A percentile compares a stretch with the other conserved stretches of the same genome.
These are phyloP conservation scores for Papilio glaucus DNA, from an alignment of 1,140 invertebrate genomes.

Conservation along the genomic window DNA sequence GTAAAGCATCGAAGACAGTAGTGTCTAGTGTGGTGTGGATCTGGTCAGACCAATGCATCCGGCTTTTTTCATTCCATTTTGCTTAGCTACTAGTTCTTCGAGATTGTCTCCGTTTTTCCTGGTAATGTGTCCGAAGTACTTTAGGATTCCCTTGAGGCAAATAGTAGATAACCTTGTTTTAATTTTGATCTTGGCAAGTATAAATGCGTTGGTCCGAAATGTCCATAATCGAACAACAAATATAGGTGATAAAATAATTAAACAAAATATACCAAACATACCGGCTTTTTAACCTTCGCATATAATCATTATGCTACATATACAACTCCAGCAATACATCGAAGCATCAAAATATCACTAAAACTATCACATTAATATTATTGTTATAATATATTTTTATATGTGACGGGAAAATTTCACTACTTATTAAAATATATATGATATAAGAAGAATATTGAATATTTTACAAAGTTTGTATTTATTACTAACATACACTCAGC, in stretches of 20 bases:
- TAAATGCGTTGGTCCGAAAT: too few relatives aligned
- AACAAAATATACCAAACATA: not conserved
- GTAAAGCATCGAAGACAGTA: too few relatives aligned
- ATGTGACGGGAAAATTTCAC: conserved; percentile 44
- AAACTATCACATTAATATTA: conserved; percentile 59
- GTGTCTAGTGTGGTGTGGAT: too few relatives aligned
- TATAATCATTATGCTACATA: not conserved
- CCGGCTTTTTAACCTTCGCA: not conserved
- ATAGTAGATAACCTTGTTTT: too few relatives aligned
- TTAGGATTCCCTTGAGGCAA: too few relatives aligned
- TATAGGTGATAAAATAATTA: conserved; percentile 20
- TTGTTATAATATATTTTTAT: conserved; percentile 36
- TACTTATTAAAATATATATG: conserved; percentile 52
- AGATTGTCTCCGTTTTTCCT: too few relatives aligned
- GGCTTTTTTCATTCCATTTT: too few relatives aligned
- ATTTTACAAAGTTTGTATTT: conserved; percentile 59
- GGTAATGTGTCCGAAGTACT: too few relatives aligned
- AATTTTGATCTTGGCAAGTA: too few relatives aligned
- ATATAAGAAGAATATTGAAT: conserved; percentile 44
- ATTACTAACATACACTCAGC: conserved; percentile 72
- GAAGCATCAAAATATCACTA: conserved; percentile 66
- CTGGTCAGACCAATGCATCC: too few relatives aligned
- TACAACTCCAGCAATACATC: conserved; percentile 34
- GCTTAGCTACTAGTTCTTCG: too few relatives aligned
- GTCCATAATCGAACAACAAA: too few relatives aligned